phyloP scores from a whole-genome alignment of 2,113 vertebrate species.

The Dolichallabes microphthalmus region DNA sequence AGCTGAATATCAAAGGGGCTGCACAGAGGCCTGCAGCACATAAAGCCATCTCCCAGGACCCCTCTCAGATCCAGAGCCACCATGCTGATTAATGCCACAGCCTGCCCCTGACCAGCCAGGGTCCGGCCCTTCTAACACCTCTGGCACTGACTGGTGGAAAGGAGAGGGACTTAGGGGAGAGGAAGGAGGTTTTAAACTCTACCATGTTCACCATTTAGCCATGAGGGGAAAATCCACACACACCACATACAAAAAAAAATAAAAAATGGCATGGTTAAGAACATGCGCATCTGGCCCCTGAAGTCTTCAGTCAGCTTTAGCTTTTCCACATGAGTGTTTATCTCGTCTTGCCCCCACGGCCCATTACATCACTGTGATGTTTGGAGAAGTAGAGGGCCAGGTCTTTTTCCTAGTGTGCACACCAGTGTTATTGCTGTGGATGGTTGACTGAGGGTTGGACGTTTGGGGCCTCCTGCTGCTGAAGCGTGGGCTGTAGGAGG shows the following conservation, averaged over 20 bases:
- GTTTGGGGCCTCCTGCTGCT: constrained; percentile 25
- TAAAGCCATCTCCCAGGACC: constrained; percentile 73
- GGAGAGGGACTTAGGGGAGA: background rate
- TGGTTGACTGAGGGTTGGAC: constrained; percentile 19
- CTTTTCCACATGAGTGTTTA: constrained; percentile 37
- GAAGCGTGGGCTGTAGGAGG: constrained; percentile 27
- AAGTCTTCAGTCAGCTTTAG: constrained; percentile 34
- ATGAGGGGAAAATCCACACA: constrained; percentile 30
- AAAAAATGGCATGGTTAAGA: constrained; percentile 25
- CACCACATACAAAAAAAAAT: background rate
- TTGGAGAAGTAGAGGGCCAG: constrained; percentile 30
- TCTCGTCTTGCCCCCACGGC: constrained; percentile 48
- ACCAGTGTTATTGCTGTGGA: constrained; percentile 58
- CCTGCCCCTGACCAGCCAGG: constrained; percentile 65
- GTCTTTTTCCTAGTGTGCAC: constrained; percentile 21
- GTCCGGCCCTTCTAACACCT: constrained; percentile 66
- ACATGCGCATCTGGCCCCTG: background rate
- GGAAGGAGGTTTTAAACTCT: constrained; percentile 26
- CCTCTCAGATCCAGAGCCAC: constrained; percentile 75
- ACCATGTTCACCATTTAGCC: constrained; percentile 28
- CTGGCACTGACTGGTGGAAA: constrained; percentile 63
- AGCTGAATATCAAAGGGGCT: constrained; percentile 87
- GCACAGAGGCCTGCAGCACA: constrained; percentile 80
- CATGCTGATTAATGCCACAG: constrained; percentile 76
- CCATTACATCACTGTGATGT: constrained; percentile 55